These are phyloP conservation scores for Himalopsyche tibetana DNA, from an alignment of 2,888 invertebrate species.

Conservation along the genomic window DNA sequence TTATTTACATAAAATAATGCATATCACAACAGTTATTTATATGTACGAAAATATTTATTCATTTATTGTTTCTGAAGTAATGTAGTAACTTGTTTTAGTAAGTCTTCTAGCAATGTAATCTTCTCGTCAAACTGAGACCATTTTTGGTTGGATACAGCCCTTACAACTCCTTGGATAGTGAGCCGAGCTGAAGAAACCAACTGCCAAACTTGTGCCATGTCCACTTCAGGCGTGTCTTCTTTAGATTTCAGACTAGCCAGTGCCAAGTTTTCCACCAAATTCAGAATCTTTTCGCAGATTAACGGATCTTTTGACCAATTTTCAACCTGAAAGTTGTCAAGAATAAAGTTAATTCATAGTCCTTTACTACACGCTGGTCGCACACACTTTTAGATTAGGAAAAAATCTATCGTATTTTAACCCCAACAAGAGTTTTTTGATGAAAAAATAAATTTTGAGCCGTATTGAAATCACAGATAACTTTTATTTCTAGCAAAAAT, in stretches of 20 bases:
- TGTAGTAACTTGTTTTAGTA: constrained; percentile 62
- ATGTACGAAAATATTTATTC: background rate
- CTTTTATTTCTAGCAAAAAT: too few species aligned
- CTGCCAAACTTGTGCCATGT: constrained; percentile 76
- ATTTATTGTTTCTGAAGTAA: constrained; percentile 56
- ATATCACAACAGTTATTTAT: background rate
- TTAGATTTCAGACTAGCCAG: constrained; percentile 78
- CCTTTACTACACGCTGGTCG: too few species aligned
- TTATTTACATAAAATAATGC: background rate
- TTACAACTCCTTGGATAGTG: constrained; percentile 77
- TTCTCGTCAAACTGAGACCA: constrained; percentile 72
- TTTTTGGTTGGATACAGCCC: constrained; percentile 74
- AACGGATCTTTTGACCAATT: constrained; percentile 78
- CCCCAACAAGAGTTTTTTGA: too few species aligned
- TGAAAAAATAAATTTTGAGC: too few species aligned
- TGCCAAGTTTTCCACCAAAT: constrained; percentile 78
- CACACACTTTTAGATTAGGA: too few species aligned
- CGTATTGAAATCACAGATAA: too few species aligned
- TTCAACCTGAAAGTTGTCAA: constrained; percentile 70
- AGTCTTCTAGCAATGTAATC: constrained; percentile 70
- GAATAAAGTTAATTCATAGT: background rate
- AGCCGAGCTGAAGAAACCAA: constrained; percentile 79
- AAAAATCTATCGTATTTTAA: too few species aligned
- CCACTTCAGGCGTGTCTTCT: constrained; percentile 73
- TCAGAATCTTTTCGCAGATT: constrained; percentile 79